Percentiles rank a stretch among this genome's conserved stretches.
Conservation (phyloP, 2,888 invertebrate species). For the Nezara viridula region DNA sequence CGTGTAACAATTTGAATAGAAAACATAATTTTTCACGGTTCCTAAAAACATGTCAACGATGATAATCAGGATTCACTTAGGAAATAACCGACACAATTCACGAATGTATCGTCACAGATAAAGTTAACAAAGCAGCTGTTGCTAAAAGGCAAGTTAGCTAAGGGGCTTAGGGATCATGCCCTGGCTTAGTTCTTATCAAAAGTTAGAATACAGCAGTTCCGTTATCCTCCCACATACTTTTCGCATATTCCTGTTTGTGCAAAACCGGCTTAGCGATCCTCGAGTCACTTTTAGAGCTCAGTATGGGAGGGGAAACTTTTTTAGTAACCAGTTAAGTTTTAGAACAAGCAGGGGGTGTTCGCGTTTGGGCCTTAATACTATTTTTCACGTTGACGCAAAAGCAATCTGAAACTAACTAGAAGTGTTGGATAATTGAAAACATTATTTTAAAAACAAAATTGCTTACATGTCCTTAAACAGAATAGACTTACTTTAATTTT, state of each 20-base stretch:
- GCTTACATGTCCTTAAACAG: too few relatives aligned
- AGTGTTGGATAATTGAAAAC: not conserved
- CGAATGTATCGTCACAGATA: not conserved
- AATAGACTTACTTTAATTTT: too few relatives aligned
- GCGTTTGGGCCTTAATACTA: not conserved
- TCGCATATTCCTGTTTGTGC: constrained; percentile 8
- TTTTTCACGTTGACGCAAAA: not conserved
- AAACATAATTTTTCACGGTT: too few relatives aligned
- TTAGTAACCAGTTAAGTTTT: not conserved
- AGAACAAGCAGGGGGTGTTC: not conserved
- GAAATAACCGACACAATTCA: too few relatives aligned
- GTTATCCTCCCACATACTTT: constrained; percentile 40
- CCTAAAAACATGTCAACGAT: too few relatives aligned
- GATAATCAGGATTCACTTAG: too few relatives aligned
- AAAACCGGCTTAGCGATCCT: constrained; percentile 12
- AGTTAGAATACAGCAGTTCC: constrained; percentile 27
- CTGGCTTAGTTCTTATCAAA: constrained; percentile 17
- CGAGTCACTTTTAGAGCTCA: not conserved
- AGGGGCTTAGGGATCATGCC: constrained; percentile 1
- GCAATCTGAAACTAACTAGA: not conserved
- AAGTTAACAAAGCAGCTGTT: constrained; percentile 7
- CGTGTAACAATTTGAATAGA: too few relatives aligned
- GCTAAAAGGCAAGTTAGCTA: constrained; percentile 25
- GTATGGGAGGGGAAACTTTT: not conserved
- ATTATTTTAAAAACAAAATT: not conserved